Evolutionary conservation across 2,113 vertebrate genomes (phyloP).

Genomic region (Pachycephala philippinensis): DNA sequence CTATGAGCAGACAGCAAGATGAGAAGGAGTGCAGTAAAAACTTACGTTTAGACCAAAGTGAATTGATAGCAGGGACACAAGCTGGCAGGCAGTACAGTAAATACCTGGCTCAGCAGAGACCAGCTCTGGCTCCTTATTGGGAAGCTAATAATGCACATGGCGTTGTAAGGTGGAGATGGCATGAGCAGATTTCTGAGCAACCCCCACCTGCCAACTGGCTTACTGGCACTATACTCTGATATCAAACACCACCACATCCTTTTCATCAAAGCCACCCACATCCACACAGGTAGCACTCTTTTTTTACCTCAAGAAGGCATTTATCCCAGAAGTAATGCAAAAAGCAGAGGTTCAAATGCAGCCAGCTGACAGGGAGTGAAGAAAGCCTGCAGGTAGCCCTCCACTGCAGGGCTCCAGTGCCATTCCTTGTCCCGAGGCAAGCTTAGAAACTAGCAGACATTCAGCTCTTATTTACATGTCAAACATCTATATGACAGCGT

Average conservation of each 20-base stretch:
- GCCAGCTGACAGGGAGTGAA: neutral
- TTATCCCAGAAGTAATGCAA: neutral
- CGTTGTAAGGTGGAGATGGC: neutral
- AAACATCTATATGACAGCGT: neutral
- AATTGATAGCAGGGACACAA: neutral
- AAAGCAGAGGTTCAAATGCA: neutral
- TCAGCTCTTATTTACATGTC: neutral
- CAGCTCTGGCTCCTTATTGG: neutral
- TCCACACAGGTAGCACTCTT: neutral
- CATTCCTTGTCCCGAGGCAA: neutral
- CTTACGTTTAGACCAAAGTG: neutral
- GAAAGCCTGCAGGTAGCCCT: neutral
- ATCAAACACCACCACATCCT: neutral
- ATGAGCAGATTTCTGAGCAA: neutral
- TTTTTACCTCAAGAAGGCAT: neutral
- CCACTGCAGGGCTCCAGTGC: neutral
- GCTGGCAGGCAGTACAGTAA: neutral
- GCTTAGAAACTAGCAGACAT: neutral
- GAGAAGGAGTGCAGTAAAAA: neutral
- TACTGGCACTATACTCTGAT: neutral
- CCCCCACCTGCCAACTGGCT: neutral
- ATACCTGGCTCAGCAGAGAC: neutral
- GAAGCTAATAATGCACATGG: neutral
- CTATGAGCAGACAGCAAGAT: neutral
- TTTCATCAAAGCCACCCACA: neutral